phyloP scores from a whole-genome alignment of 1,140 invertebrate genomes.

The Melanaphis sacchari region DNA sequence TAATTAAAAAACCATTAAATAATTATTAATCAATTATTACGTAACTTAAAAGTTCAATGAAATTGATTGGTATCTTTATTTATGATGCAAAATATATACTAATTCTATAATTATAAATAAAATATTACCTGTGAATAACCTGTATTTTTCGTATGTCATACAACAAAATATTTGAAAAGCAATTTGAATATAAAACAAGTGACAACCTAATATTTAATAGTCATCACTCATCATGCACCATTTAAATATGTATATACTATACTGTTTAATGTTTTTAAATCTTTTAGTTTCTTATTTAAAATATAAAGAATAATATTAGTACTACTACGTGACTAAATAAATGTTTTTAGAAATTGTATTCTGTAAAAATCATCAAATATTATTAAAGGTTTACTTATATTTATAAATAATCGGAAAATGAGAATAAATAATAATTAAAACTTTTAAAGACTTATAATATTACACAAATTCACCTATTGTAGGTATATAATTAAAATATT shows the following conservation, averaged over 20 bases:
- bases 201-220: neutral
- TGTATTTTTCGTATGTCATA: neutral
- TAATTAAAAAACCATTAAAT: slow-evolving; percentile 25
- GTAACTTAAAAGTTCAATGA: neutral
- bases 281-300: neutral
- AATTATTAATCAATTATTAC: slow-evolving; percentile 35
- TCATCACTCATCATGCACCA: neutral
- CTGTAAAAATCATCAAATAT: neutral
- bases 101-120: slow-evolving; percentile 24
- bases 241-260: neutral
- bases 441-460: neutral
- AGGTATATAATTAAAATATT: too few species aligned
- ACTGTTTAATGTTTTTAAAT: neutral
- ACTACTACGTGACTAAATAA: neutral
- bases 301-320: neutral
- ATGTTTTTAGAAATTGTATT: neutral
- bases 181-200: slow-evolving; percentile 15
- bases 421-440: neutral
- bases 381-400: neutral
- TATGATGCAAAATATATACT: neutral
- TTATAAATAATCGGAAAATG: neutral
- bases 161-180: neutral
- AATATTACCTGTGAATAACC: neutral
- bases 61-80: neutral
- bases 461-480: neutral